phyloP scores from a whole-genome alignment of 1,140 invertebrate genomes.

The Drosophila orosa region DNA sequence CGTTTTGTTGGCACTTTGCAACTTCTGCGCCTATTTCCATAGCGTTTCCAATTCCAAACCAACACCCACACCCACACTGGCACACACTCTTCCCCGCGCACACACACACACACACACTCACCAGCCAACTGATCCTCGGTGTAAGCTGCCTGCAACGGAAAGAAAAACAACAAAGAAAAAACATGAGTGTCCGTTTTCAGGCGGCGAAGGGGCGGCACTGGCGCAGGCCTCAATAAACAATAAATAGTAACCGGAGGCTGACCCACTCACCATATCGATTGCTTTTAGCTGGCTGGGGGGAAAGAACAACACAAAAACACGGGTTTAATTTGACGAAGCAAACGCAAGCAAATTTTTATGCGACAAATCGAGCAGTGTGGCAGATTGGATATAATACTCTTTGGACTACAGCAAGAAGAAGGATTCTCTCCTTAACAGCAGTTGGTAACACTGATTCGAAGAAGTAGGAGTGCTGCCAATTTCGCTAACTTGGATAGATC shows the following conservation, averaged over 20 bases:
- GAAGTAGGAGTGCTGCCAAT: too few relatives aligned
- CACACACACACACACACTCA: constrained; percentile 86
- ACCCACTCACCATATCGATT: constrained; percentile 72
- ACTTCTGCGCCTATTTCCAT: constrained; percentile 47
- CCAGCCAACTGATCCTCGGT: constrained; percentile 95
- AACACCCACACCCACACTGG: constrained; percentile 25
- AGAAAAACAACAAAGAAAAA: constrained; percentile 31
- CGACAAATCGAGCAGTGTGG: constrained; percentile 15
- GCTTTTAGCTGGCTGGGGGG: constrained; percentile 45
- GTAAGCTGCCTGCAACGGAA: constrained; percentile 91
- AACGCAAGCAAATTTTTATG: constrained; percentile 39
- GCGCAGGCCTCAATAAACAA: constrained; percentile 1
- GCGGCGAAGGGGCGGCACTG: too few relatives aligned
- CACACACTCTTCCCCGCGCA: too few relatives aligned
- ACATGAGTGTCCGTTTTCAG: constrained; percentile 2
- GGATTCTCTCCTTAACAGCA: too few relatives aligned
- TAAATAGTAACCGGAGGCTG: constrained; percentile 7
- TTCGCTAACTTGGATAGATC: too few relatives aligned
- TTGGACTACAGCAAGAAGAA: too few relatives aligned
- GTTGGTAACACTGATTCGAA: too few relatives aligned
- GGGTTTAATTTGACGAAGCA: constrained; percentile 54
- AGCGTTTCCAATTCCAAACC: constrained; percentile 45
- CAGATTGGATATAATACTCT: too few relatives aligned
- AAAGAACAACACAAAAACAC: constrained; percentile 71
- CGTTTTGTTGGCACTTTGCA: constrained; percentile 59